Evolutionary conservation across 2,888 invertebrate genomes (phyloP).

Genomic region (Ditula angustiorana): DNA sequence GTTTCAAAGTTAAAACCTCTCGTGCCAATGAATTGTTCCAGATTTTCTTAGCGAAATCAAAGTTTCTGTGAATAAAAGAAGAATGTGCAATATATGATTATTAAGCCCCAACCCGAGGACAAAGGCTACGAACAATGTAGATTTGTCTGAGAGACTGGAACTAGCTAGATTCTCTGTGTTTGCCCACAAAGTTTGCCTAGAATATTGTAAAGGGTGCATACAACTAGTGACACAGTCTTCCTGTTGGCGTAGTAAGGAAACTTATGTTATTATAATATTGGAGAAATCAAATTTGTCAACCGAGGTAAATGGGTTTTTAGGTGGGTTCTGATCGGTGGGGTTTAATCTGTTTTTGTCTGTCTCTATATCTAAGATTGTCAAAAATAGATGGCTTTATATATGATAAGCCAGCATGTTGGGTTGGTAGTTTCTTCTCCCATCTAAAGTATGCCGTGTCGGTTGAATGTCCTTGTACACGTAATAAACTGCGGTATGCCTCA

Average conservation of each 20-base stretch:
- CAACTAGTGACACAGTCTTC: constrained; percentile 20
- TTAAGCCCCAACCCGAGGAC: constrained; percentile 37
- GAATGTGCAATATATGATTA: constrained; percentile 12
- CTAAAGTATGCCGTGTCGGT: too few relatives aligned
- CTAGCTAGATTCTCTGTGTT: constrained; percentile 30
- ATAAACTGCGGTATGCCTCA: too few relatives aligned
- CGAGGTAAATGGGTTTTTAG: too few relatives aligned
- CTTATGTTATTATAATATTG: neutral
- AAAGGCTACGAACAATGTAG: constrained; percentile 35
- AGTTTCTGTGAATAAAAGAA: neutral
- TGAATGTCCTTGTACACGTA: too few relatives aligned
- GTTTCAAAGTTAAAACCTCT: too few relatives aligned
- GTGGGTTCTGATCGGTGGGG: too few relatives aligned
- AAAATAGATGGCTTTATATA: too few relatives aligned
- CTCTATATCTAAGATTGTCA: too few relatives aligned
- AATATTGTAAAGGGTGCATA: constrained; percentile 15
- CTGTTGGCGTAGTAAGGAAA: constrained; percentile 5
- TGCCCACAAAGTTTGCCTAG: constrained; percentile 40
- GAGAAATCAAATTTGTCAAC: neutral
- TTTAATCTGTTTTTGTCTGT: too few relatives aligned
- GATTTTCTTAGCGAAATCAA: neutral
- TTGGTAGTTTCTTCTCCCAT: too few relatives aligned
- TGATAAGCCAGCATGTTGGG: too few relatives aligned
- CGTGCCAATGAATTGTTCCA: too few relatives aligned
- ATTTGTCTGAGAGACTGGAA: constrained; percentile 21